A percentile compares a stretch with the other conserved stretches of the same genome.
phyloP scores from a whole-genome alignment of 2,888 invertebrate genomes.

The Thecocarcelia acutangulata region DNA sequence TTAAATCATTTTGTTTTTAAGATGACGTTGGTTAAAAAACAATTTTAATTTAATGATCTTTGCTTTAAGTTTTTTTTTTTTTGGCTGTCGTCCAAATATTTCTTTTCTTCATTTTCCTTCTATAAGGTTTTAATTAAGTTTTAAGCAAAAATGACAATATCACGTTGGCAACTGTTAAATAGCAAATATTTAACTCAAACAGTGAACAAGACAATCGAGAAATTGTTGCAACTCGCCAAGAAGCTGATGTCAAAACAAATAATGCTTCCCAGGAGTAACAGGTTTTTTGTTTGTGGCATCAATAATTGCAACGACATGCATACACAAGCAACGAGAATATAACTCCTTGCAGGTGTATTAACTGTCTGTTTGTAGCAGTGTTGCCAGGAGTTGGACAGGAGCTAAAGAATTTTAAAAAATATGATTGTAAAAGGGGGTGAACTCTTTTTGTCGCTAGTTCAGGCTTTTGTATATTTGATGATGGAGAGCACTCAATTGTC shows the following conservation, averaged over 20 bases:
- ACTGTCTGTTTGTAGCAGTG: too few species aligned
- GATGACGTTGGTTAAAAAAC: too few species aligned
- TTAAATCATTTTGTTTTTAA: too few species aligned
- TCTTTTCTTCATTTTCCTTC: not conserved
- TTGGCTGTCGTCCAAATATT: conserved; percentile 33
- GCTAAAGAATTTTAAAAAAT: too few species aligned
- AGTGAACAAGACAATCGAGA: not conserved
- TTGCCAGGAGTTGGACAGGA: too few species aligned
- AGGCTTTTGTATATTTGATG: too few species aligned
- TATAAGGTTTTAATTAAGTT: conserved; percentile 40
- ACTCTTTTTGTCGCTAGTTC: too few species aligned
- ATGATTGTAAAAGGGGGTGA: too few species aligned
- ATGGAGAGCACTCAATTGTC: too few species aligned
- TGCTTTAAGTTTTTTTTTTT: not conserved
- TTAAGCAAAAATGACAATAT: conserved; percentile 34
- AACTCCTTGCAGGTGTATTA: not conserved
- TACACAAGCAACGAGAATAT: too few species aligned
- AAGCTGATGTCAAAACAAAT: conserved; percentile 57
- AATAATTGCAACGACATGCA: conserved; percentile 19
- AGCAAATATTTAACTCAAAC: not conserved
- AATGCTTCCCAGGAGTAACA: conserved; percentile 57
- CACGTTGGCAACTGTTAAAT: conserved; percentile 35
- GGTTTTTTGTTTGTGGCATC: conserved; percentile 47
- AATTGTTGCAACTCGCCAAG: conserved; percentile 26
- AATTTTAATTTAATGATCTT: not conserved